phyloP scores from a whole-genome alignment of 2,888 invertebrate species.

The Mythimna pallens region DNA sequence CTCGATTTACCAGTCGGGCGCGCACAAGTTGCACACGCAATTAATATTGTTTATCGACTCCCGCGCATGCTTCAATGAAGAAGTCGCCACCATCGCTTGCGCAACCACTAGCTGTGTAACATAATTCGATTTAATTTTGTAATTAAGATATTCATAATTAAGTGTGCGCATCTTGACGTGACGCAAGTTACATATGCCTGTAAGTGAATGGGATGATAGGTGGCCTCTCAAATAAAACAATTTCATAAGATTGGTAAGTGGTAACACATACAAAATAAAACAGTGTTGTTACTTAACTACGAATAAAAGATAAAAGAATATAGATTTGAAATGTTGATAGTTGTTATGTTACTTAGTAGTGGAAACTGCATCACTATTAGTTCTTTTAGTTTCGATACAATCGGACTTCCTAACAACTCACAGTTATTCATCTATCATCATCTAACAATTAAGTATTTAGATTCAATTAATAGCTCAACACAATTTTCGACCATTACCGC shows the following conservation, averaged over 20 bases:
- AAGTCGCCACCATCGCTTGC: slow-evolving; percentile 30
- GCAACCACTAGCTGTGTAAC: slow-evolving; percentile 20
- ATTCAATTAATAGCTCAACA: slow-evolving; percentile 33
- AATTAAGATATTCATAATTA: slow-evolving; percentile 58
- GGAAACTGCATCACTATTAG: not conserved
- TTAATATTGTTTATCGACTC: slow-evolving; percentile 73
- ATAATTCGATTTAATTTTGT: slow-evolving; percentile 55
- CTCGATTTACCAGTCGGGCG: slow-evolving; percentile 66
- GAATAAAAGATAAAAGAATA: not conserved
- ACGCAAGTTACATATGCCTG: slow-evolving; percentile 37
- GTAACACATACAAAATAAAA: not conserved
- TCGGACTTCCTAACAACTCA: not conserved
- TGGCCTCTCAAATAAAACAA: slow-evolving; percentile 25
- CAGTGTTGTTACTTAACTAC: not conserved
- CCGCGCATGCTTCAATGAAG: slow-evolving; percentile 40
- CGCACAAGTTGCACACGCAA: slow-evolving; percentile 61
- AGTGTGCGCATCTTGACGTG: slow-evolving; percentile 47
- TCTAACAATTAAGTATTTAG: slow-evolving; percentile 32
- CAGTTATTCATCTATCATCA: slow-evolving; percentile 15
- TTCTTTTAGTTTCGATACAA: not conserved
- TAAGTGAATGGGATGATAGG: slow-evolving; percentile 34
- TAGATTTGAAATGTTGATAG: slow-evolving; percentile 3
- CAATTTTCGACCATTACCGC: slow-evolving; percentile 30
- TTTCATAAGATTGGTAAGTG: slow-evolving; percentile 16
- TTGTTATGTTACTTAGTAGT: slow-evolving; percentile 3